Conservation (phyloP, 2,113 vertebrate genomes). For the Ictalurus punctatus region DNA sequence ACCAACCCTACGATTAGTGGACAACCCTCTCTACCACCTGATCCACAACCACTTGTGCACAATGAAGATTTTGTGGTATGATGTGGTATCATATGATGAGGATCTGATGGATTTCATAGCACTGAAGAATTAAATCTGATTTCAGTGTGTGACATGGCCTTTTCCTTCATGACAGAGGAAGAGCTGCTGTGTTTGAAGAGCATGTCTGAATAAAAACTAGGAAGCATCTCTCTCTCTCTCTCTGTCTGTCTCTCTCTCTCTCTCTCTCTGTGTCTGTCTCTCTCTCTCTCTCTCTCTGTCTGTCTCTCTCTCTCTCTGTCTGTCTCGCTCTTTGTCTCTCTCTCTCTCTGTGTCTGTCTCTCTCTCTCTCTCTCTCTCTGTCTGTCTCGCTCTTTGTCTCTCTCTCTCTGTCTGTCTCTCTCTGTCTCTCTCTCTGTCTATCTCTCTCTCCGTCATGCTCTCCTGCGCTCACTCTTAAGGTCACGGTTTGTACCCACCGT, state of each 20-base stretch:
- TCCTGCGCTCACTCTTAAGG: conserved; percentile 50
- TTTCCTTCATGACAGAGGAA: conserved; percentile 20
- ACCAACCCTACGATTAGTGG: no score
- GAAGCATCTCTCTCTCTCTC: background rate
- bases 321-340: conserved; percentile 12
- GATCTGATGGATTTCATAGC: background rate
- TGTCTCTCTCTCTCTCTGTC: conserved; percentile 17
- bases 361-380: background rate
- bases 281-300: background rate
- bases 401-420: background rate
- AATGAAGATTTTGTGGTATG: background rate
- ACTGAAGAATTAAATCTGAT: background rate
- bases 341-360: background rate
- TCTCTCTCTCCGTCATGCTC: conserved; percentile 29
- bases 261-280: background rate
- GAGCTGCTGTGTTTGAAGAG: conserved; percentile 20
- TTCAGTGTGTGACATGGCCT: background rate
- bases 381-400: conserved; percentile 6
- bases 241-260: no score
- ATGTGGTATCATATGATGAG: background rate
- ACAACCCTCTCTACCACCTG: no score
- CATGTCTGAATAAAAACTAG: conserved; percentile 30
- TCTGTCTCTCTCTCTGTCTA: background rate
- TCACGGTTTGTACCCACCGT: conserved; percentile 53
- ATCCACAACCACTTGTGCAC: no score